These are phyloP conservation scores for Taphrorychus bicolor DNA, from an alignment of 2,888 invertebrate species.

Conservation along the genomic window DNA sequence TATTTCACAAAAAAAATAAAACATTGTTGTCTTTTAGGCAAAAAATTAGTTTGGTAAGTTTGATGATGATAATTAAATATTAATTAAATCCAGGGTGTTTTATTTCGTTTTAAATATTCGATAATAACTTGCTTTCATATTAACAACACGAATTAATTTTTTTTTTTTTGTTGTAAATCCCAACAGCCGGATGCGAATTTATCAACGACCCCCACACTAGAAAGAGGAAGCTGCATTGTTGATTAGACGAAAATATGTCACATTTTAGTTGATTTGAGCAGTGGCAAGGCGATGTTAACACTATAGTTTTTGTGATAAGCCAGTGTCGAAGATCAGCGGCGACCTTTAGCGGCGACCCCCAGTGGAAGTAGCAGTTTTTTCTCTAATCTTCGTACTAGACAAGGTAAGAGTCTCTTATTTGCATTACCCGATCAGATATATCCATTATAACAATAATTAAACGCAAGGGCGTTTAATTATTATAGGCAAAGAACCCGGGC, in stretches of 20 bases:
- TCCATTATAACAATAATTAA: too few relatives aligned
- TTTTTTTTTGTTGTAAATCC: slow-evolving; percentile 7
- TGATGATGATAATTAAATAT: too few relatives aligned
- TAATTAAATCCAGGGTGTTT: too few relatives aligned
- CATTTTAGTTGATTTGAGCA: slow-evolving; percentile 37
- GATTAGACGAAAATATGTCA: slow-evolving; percentile 38
- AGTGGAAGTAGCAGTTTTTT: slow-evolving; percentile 3
- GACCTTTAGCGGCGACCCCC: not conserved
- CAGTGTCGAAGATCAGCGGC: slow-evolving; percentile 33
- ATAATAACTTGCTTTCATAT: not conserved
- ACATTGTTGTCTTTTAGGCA: too few relatives aligned
- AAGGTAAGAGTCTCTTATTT: too few relatives aligned
- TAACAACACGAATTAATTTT: not conserved
- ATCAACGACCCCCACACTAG: slow-evolving; percentile 42
- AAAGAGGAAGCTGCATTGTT: slow-evolving; percentile 37
- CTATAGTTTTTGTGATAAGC: slow-evolving; percentile 33
- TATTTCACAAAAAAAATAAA: too few relatives aligned
- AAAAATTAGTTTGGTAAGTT: too few relatives aligned
- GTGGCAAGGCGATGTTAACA: slow-evolving; percentile 26
- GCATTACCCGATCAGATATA: too few relatives aligned
- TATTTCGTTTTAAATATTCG: too few relatives aligned
- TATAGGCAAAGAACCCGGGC: too few relatives aligned
- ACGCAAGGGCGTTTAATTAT: too few relatives aligned
- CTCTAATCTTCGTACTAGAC: not conserved
- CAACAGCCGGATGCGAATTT: slow-evolving; percentile 41